phyloP scores from a whole-genome alignment of 2,113 vertebrate species.

The Notechis scutatus region DNA sequence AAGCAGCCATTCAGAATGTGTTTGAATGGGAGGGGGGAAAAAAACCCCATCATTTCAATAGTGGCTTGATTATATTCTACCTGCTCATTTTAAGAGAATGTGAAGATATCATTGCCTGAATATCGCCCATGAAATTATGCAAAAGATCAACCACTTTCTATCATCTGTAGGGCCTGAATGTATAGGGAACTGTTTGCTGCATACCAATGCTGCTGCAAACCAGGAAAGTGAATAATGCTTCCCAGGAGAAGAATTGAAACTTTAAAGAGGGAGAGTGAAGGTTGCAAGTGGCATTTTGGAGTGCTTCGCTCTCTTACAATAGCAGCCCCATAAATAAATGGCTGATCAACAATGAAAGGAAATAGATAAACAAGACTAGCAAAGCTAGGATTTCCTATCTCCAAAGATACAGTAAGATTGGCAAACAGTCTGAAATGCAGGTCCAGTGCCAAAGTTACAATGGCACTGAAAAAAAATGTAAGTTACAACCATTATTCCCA shows the following conservation, averaged over 20 bases:
- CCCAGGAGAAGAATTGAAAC: conserved; percentile 29
- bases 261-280: neutral
- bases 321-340: conserved; percentile 41
- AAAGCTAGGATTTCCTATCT: conserved; percentile 25
- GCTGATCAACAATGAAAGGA: conserved; percentile 31
- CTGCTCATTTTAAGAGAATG: conserved; percentile 20
- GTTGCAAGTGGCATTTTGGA: conserved; percentile 35
- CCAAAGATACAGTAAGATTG: neutral
- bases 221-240: conserved; percentile 17
- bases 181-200: conserved; percentile 30
- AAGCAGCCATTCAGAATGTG: conserved; percentile 2
- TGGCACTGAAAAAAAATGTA: neutral
- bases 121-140: conserved; percentile 31
- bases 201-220: conserved; percentile 21
- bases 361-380: conserved; percentile 27
- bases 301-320: conserved; percentile 7
- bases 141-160: conserved; percentile 39
- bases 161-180: conserved; percentile 20
- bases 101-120: conserved; percentile 7
- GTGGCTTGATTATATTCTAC: conserved; percentile 25
- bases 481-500: neutral
- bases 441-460: neutral
- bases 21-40: neutral
- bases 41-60: conserved; percentile 31
- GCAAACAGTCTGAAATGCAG: neutral